A percentile compares a stretch with the other conserved stretches of the same genome.
Conservation (phyloP, 2,113 vertebrate species). For the Apaloderma vittatum region DNA sequence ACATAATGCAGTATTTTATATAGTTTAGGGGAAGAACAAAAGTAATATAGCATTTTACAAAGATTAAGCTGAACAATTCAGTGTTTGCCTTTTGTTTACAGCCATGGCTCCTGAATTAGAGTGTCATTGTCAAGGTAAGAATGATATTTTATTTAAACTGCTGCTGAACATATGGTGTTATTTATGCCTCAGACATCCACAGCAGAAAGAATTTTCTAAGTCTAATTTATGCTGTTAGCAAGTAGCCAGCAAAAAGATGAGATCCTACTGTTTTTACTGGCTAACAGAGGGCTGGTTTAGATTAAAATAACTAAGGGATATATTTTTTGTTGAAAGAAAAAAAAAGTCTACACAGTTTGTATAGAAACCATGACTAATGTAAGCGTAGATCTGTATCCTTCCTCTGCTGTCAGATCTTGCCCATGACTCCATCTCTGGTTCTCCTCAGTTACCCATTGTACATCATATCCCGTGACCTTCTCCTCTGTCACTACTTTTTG, state of each 20-base stretch:
- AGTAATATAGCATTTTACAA: not conserved
- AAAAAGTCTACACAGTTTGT: not conserved
- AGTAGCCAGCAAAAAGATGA: slow-evolving; percentile 42
- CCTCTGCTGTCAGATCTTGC: not conserved
- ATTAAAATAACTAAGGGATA: slow-evolving; percentile 37
- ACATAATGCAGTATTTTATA: not conserved
- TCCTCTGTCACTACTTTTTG: not conserved
- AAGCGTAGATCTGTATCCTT: slow-evolving; percentile 1
- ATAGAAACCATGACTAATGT: slow-evolving; percentile 27
- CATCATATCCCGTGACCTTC: not conserved
- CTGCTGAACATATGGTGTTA: slow-evolving; percentile 57
- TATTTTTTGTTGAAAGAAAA: not conserved
- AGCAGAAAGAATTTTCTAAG: slow-evolving; percentile 47
- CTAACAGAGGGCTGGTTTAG: slow-evolving; percentile 16
- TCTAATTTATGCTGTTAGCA: slow-evolving; percentile 41
- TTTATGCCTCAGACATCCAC: slow-evolving; percentile 54
- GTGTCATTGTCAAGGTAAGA: slow-evolving; percentile 40
- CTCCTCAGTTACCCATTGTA: not conserved
- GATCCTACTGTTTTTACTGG: slow-evolving; percentile 39
- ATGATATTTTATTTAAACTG: slow-evolving; percentile 28
- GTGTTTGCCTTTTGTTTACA: not conserved
- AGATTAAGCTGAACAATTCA: not conserved
- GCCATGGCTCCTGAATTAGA: not conserved
- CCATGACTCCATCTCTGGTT: not conserved
- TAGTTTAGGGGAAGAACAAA: not conserved